phyloP scores from a whole-genome alignment of 2,113 vertebrate genomes.

The Neolamprologus caudopunctatus region DNA sequence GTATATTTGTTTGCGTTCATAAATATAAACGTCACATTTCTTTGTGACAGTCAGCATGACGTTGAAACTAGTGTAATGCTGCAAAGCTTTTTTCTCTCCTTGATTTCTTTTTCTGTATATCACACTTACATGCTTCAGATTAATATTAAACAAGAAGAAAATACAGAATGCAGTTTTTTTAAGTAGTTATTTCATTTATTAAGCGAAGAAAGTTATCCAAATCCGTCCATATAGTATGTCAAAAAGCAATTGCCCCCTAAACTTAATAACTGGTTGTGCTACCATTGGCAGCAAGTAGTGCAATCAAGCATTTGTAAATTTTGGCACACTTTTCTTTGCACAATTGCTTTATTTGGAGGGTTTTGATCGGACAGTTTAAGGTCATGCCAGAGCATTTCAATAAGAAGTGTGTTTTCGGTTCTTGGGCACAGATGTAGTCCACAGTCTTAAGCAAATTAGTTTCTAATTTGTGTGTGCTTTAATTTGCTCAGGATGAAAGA shows the following conservation, averaged over 20 bases:
- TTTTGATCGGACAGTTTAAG: neutral
- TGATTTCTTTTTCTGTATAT: neutral
- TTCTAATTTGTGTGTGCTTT: neutral
- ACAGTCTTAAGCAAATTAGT: neutral
- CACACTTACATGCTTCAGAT: neutral
- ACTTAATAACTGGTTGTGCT: neutral
- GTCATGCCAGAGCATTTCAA: neutral
- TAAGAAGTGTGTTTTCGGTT: neutral
- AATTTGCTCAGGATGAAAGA: conserved; percentile 81
- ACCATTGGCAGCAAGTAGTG: neutral
- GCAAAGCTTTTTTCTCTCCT: neutral
- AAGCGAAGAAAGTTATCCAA: neutral
- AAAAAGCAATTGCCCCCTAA: neutral
- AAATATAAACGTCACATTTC: neutral
- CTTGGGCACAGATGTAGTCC: neutral
- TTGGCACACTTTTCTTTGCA: neutral
- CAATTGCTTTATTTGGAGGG: neutral
- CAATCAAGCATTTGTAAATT: neutral
- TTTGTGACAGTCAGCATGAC: neutral
- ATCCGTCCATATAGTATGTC: neutral
- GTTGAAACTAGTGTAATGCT: neutral
- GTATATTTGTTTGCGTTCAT: neutral
- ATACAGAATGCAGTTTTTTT: neutral
- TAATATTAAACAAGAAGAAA: neutral
- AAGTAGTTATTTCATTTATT: neutral